Percentiles rank a stretch among this genome's conserved stretches.
Conservation (phyloP, 2,797 vertebrate species). For the Microctenopoma lineatum region DNA sequence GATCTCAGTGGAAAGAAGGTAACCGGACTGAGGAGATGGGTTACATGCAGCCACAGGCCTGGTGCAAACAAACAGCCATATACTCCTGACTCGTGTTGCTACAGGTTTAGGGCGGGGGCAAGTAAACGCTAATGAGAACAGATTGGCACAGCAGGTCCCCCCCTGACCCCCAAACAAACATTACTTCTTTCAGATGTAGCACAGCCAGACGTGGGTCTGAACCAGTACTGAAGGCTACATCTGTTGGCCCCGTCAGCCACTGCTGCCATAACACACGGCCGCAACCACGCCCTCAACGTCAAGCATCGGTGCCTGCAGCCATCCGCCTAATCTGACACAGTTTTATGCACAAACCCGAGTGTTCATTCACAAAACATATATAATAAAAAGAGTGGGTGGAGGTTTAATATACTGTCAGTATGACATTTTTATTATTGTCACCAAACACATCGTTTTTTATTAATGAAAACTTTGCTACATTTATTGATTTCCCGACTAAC, state of each 20-base stretch:
- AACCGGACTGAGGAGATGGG: neutral
- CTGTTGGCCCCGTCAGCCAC: conserved; percentile 49
- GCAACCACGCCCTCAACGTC: conserved; percentile 23
- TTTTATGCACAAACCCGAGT: neutral
- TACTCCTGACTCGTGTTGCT: conserved; percentile 42
- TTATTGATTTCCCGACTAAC: too few species aligned
- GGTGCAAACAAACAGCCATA: conserved; percentile 27
- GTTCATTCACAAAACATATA: neutral
- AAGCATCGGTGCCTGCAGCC: conserved; percentile 9
- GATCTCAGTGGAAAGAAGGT: neutral
- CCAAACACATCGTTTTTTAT: too few species aligned
- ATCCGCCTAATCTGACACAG: conserved; percentile 2
- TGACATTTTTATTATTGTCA: neutral
- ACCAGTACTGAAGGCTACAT: conserved; percentile 63
- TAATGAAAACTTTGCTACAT: too few species aligned
- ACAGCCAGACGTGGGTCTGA: conserved; percentile 52
- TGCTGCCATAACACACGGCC: conserved; percentile 23
- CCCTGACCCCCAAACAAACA: conserved; percentile 22
- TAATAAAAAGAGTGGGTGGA: too few species aligned
- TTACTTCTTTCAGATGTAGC: conserved; percentile 54
- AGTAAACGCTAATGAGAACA: conserved; percentile 70
- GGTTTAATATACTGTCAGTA: neutral
- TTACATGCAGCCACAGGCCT: conserved; percentile 34
- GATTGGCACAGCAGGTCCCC: conserved; percentile 63
- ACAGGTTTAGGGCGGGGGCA: conserved; percentile 51